Percentiles rank a stretch among this genome's conserved stretches.
Evolutionary conservation across 2,113 vertebrate genomes (phyloP).

Genomic region (Apaloderma vittatum): DNA sequence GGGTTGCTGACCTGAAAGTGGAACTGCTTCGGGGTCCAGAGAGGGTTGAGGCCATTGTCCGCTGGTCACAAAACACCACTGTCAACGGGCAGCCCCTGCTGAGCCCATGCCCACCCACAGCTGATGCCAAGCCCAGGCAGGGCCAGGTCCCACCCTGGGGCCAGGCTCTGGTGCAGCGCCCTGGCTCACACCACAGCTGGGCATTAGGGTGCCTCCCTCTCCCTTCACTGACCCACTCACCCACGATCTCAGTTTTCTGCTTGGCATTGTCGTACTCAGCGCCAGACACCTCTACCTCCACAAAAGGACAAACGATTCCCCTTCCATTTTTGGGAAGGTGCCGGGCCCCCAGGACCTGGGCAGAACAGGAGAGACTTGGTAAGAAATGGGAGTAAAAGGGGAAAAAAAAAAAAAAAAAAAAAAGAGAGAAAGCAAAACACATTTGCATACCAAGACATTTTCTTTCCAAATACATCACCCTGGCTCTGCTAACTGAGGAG

Average conservation of each 20-base stretch:
- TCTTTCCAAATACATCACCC: not conserved
- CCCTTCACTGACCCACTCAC: slow-evolving; percentile 73
- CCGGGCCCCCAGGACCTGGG: slow-evolving; percentile 92
- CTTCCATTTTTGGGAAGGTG: slow-evolving; percentile 97
- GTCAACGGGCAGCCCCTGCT: not conserved
- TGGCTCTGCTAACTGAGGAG: not conserved
- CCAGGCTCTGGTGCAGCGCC: not conserved
- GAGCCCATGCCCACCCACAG: not conserved
- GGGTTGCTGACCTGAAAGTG: slow-evolving; percentile 92
- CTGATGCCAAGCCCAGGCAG: not conserved
- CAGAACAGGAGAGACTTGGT: not conserved
- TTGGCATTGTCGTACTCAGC: slow-evolving; percentile 93
- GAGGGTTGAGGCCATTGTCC: slow-evolving; percentile 96
- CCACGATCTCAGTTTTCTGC: slow-evolving; percentile 95
- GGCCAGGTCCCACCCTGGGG: not conserved
- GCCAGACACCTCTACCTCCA: slow-evolving; percentile 96
- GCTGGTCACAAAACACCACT: slow-evolving; percentile 73
- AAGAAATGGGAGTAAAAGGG: not conserved
- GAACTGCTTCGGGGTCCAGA: slow-evolving; percentile 91
- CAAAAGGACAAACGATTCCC: slow-evolving; percentile 95
- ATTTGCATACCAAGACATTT: not conserved
- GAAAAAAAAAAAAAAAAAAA: not conserved
- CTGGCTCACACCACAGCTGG: rapidly evolving
- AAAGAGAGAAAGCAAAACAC: not conserved
- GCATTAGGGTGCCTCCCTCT: not conserved